Evolutionary conservation across 2,797 vertebrate genomes (phyloP), one percentile per base, ranked within the genome.

Genomic region (Cercopithecus hamlyni): DNA sequence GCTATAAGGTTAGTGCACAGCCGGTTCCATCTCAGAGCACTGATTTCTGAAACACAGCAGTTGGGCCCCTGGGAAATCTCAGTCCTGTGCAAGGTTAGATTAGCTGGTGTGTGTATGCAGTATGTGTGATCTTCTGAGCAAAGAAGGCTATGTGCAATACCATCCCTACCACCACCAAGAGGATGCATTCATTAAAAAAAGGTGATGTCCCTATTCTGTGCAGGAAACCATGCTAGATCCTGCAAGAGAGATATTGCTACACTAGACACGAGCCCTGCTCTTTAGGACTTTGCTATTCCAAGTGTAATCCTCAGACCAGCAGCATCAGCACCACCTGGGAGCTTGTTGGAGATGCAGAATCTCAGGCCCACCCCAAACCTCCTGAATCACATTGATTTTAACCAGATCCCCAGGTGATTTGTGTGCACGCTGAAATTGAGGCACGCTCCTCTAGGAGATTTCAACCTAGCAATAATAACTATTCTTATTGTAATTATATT

Each of bases 1-100:
- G 97, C 96, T 97, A 41, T 94, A 96, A 98, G 98, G 98, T 97
- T 96, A 97, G 97, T 45, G 82, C 95, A 83, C 89, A 97, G 88
- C 92, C 6, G 0, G 7, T 86, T 89, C 96, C 94, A 43, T 96
- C 82, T 97, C 10, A 89, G 95, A 55, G 0, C 73, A 70, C 94
- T 93, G 97, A 97, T 97, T 97, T 97, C 97, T 96, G 96, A 97
- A 96, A 95, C 94, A 43, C 77, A 94, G 96, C 93, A 90, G 97
- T 39, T 27, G 50, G 84, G 79, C 97, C 96, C 92, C 90, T 96
- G 98, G 97, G 97, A 98, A 97, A 98, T 97, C 96, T 97, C 84
- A 90, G 90, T 91, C 88, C 97, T 79, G 19, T 14, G 13, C 95
- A 94, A 97, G 97, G 95, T 96, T 97, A 95, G 96, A 96, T 93